phyloP scores from a whole-genome alignment of 2,888 invertebrate species.

The Leucoptera coffeella region DNA sequence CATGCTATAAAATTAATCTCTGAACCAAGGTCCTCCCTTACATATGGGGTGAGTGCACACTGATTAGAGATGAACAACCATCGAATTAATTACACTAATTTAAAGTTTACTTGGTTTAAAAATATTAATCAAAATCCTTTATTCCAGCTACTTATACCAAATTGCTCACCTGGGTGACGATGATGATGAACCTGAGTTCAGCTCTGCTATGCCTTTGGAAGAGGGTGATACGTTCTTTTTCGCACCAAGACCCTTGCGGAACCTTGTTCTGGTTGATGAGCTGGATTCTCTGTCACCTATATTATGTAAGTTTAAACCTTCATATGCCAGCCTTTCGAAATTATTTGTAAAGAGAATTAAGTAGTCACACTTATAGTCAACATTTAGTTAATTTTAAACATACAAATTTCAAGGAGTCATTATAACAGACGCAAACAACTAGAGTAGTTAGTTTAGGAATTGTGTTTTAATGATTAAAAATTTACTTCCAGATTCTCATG shows the following conservation, averaged over 20 bases:
- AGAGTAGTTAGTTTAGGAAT: too few relatives aligned
- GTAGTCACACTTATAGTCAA: too few relatives aligned
- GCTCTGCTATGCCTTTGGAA: slow-evolving; percentile 95
- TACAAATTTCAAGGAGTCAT: too few relatives aligned
- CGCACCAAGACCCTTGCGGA: slow-evolving; percentile 87
- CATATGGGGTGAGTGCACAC: slow-evolving; percentile 51
- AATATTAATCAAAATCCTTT: too few relatives aligned
- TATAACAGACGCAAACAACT: too few relatives aligned
- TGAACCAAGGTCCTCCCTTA: slow-evolving; percentile 59
- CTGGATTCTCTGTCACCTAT: slow-evolving; percentile 94
- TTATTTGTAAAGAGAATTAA: too few relatives aligned
- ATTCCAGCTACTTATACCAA: slow-evolving; percentile 87
- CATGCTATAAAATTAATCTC: slow-evolving; percentile 44
- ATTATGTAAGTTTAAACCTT: slow-evolving; percentile 56
- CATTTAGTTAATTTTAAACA: not conserved
- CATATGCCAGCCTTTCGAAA: too few relatives aligned
- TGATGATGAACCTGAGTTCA: slow-evolving; percentile 98
- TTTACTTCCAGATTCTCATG: slow-evolving; percentile 62
- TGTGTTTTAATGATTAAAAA: too few relatives aligned
- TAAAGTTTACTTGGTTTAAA: too few relatives aligned
- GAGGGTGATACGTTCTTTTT: slow-evolving; percentile 99
- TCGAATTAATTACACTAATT: too few relatives aligned
- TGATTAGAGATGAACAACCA: slow-evolving; percentile 45
- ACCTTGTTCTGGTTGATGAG: slow-evolving; percentile 95
- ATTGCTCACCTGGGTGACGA: slow-evolving; percentile 99